phyloP scores from a whole-genome alignment of 2,113 vertebrate genomes.

The Theristicus caerulescens region DNA sequence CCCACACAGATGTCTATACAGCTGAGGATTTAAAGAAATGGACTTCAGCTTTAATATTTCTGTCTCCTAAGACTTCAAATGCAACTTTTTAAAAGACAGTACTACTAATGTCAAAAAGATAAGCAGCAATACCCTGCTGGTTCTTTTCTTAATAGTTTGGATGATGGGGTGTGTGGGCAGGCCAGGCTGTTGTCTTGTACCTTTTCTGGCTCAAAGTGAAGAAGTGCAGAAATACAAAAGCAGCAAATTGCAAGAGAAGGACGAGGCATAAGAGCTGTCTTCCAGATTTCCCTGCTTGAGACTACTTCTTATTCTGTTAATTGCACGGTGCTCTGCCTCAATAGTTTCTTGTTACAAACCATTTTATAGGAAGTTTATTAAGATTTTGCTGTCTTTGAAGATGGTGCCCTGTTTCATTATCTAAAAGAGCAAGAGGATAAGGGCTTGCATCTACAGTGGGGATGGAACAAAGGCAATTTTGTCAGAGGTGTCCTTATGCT shows the following conservation, averaged over 20 bases:
- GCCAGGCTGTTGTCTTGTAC: background rate
- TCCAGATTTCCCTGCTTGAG: background rate
- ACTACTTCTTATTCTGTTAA: background rate
- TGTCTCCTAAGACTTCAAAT: background rate
- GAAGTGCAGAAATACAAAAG: background rate
- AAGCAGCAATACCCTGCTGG: background rate
- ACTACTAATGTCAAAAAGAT: background rate
- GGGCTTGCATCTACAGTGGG: background rate
- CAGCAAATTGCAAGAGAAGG: background rate
- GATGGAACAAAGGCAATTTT: background rate
- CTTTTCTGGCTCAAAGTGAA: background rate
- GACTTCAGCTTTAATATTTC: background rate
- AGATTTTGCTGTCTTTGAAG: constrained; percentile 78
- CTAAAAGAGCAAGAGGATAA: constrained; percentile 81
- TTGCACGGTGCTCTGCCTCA: background rate
- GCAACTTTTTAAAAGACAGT: background rate
- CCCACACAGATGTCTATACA: background rate
- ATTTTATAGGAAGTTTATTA: constrained; percentile 61
- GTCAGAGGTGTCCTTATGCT: background rate
- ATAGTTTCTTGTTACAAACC: background rate
- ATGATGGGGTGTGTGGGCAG: background rate
- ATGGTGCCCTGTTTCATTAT: constrained; percentile 73
- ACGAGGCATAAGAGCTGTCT: background rate
- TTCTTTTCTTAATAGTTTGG: background rate
- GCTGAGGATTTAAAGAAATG: background rate